Conservation (phyloP, 2,888 invertebrate species). For the Dryomyza anilis region DNA sequence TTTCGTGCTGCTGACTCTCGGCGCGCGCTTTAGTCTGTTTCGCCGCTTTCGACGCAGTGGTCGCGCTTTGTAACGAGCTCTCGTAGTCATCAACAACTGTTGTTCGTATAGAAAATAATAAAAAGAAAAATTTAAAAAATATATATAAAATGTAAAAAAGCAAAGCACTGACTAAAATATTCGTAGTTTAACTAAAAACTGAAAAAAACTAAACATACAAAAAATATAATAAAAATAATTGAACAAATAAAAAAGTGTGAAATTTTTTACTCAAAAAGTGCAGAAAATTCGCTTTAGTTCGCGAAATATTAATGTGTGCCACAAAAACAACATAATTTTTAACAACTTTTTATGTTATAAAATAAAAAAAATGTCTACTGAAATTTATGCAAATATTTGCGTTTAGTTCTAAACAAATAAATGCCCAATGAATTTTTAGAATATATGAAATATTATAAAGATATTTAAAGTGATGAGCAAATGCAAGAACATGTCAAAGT, state of each 20-base stretch:
- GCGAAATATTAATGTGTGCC: too few relatives aligned
- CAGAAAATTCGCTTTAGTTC: too few relatives aligned
- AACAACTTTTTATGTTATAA: too few relatives aligned
- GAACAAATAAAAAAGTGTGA: not conserved
- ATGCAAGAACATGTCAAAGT: too few relatives aligned
- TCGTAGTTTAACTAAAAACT: not conserved
- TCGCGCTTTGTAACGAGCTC: conserved; percentile 32
- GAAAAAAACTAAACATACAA: conserved; percentile 10
- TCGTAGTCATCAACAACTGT: not conserved
- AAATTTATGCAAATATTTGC: too few relatives aligned
- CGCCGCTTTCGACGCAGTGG: conserved; percentile 51
- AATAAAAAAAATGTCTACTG: too few relatives aligned
- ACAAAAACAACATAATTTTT: too few relatives aligned
- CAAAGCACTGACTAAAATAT: not conserved
- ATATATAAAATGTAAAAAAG: conserved; percentile 2
- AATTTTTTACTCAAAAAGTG: too few relatives aligned
- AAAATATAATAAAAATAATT: conserved; percentile 4
- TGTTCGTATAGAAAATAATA: conserved; percentile 3
- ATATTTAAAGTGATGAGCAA: too few relatives aligned
- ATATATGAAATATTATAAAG: too few relatives aligned
- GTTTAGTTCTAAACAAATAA: too few relatives aligned
- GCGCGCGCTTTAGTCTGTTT: conserved; percentile 46
- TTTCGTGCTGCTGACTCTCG: conserved; percentile 1
- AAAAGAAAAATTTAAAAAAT: not conserved
- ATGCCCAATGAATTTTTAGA: too few relatives aligned